Base-by-base conservation (phyloP, 2,797 vertebrate species). In the Scyliorhinus canicula region DNA sequence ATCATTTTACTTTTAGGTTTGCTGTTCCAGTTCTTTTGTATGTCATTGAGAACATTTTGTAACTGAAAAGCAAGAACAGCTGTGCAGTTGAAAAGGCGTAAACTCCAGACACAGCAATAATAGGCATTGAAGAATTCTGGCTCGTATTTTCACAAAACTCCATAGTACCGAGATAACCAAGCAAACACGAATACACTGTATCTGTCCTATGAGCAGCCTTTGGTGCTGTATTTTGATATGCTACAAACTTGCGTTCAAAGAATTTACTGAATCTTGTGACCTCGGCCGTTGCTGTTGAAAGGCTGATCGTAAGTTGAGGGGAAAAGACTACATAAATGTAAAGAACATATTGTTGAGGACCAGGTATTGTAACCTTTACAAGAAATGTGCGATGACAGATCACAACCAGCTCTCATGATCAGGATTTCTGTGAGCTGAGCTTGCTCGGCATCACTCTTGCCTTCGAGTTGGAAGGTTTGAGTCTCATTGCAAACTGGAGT, bases 1-100 rank as follows among this genome's bases (percentile, higher is more conserved):
- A 50, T 85, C 7, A 52, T 57, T 44, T 79, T 79, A 40, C 74
- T 40, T 77, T n/a, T 77, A 77, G 40, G 74, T 40, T 44, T 88
- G 52, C 28, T 88, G 14, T 55, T 90, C 86, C 57, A 90, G 86
- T 35, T 55, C 60, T 90, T 88, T 91, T 63, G 19, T 8, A 19
- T n/a, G 57, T 91, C 88, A 91, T 21, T 8, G n/a, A 93, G 60
- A 44, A 67, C 63, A 69, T 93, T 69, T 93, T 93, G 91, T 67
- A 24, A 67, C 40, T 67, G 91, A 67, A 69, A 69, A 16, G 60
- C 91, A 93, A 69, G 91, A 93, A 47, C 40, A 93, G 63, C 91
- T 67, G 91, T 67, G 55, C 40, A 47, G 63, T 50, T 44, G 86
- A 31, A 90, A 60, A 60, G 86, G 21, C 60, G n/a, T 60, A 40